Evolutionary conservation across 2,797 vertebrate species (phyloP).

Genomic region (Spinibarbus caldwelli): DNA sequence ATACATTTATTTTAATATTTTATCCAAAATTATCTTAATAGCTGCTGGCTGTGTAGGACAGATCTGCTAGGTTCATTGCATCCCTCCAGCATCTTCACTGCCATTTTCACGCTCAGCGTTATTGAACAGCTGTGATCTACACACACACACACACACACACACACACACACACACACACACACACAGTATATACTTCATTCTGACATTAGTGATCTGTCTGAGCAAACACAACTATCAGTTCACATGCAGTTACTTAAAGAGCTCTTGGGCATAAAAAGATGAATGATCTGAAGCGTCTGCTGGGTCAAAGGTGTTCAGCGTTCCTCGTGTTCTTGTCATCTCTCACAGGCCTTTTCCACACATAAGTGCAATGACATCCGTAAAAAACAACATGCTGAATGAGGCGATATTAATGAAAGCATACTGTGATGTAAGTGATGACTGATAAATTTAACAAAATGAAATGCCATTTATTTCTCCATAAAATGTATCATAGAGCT

Average conservation of each 20-base stretch:
- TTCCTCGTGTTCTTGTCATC: not conserved
- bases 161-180: not conserved
- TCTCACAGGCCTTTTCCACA: not conserved
- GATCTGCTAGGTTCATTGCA: conserved; percentile 8
- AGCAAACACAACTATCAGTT: not conserved
- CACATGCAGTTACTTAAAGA: not conserved
- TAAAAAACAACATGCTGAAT: not conserved
- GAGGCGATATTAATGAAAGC: not conserved
- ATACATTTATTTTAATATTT: not conserved
- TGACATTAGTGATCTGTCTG: not conserved
- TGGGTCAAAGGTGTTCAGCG: not conserved
- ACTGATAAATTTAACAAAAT: not conserved
- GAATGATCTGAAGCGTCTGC: not conserved
- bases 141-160: not conserved
- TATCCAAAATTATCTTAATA: not conserved
- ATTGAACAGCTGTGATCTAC: conserved; percentile 41
- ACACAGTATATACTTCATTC: not conserved
- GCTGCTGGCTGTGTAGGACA: not conserved
- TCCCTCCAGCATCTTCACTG: conserved; percentile 54
- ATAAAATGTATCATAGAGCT: not conserved
- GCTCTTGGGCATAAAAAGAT: not conserved
- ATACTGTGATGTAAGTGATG: not conserved
- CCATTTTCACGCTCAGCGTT: conserved; percentile 5
- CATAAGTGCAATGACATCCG: not conserved
- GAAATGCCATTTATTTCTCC: not conserved